Evolutionary conservation across 1,140 invertebrate genomes (phyloP).

Genomic region (Brachystomella parvula): DNA sequence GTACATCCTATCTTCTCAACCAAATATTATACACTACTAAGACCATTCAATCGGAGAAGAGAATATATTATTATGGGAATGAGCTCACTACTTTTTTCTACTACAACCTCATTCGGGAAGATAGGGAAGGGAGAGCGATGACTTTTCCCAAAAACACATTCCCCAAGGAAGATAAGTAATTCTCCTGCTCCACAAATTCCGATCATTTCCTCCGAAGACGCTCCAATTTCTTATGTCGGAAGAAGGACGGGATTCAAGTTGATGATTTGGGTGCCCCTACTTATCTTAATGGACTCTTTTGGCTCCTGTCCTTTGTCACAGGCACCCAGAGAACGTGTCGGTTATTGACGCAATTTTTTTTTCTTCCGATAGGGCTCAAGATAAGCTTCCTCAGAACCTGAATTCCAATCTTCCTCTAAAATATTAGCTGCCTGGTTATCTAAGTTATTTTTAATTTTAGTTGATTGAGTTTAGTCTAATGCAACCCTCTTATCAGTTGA

Average conservation of each 20-base stretch:
- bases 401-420: too few relatives aligned
- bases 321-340: not conserved
- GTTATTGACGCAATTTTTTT: not conserved
- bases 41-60: conserved; percentile 23
- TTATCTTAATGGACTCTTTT: conserved; percentile 6
- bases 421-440: too few relatives aligned
- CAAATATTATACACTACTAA: conserved; percentile 22
- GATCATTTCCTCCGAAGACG: not conserved
- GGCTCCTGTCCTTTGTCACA: too few relatives aligned
- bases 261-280: not conserved
- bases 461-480: too few relatives aligned
- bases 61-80: conserved; percentile 2
- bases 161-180: not conserved
- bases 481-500: too few relatives aligned
- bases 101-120: not conserved
- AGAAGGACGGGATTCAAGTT: not conserved
- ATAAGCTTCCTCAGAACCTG: too few relatives aligned
- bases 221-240: not conserved
- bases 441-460: too few relatives aligned
- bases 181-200: not conserved
- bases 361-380: not conserved
- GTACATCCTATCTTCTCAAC: conserved; percentile 23
- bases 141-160: not conserved
- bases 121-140: not conserved
- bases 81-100: not conserved